These are phyloP conservation scores for Dendroctonus valens DNA, from an alignment of 1,140 invertebrate genomes.

Conservation along the genomic window DNA sequence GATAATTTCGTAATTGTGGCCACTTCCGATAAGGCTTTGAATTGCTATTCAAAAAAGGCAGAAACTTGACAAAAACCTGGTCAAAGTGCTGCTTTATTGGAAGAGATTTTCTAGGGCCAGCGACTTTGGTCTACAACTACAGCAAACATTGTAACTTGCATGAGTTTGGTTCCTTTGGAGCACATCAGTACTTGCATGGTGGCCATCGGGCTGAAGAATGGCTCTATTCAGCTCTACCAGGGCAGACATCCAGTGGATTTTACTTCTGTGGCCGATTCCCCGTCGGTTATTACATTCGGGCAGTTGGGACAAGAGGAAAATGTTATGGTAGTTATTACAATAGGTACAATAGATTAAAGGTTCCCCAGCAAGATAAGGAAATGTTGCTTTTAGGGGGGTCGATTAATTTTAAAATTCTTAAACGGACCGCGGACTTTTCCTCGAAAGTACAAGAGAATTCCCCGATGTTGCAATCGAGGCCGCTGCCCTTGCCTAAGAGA, in stretches of 20 bases:
- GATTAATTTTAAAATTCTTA: slow-evolving; percentile 86
- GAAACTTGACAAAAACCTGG: slow-evolving; percentile 6
- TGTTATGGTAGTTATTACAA: slow-evolving; percentile 81
- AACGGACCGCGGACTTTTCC: slow-evolving; percentile 85
- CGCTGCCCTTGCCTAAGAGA: slow-evolving; percentile 85
- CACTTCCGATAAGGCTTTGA: slow-evolving; percentile 75
- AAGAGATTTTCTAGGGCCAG: slow-evolving; percentile 62
- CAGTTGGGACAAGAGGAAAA: slow-evolving; percentile 92
- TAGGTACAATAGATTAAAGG: slow-evolving; percentile 55
- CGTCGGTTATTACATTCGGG: slow-evolving; percentile 82
- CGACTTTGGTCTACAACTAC: slow-evolving; percentile 76
- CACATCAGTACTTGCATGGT: slow-evolving; percentile 69
- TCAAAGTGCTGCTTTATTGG: neutral
- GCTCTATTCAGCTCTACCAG: slow-evolving; percentile 74
- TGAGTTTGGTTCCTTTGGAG: slow-evolving; percentile 73
- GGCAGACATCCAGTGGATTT: slow-evolving; percentile 82
- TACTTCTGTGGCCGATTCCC: slow-evolving; percentile 62
- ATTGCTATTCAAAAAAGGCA: slow-evolving; percentile 80
- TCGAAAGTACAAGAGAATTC: slow-evolving; percentile 47
- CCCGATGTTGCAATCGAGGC: slow-evolving; percentile 43
- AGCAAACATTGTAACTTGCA: slow-evolving; percentile 69
- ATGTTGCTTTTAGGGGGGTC: slow-evolving; percentile 63
- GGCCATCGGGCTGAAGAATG: slow-evolving; percentile 70
- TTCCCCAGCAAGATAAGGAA: neutral
- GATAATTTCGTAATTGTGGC: slow-evolving; percentile 78